A percentile compares a stretch with the other conserved stretches of the same genome.
phyloP scores from a whole-genome alignment of 2,113 vertebrate genomes.

The Prietella phreatophila region DNA sequence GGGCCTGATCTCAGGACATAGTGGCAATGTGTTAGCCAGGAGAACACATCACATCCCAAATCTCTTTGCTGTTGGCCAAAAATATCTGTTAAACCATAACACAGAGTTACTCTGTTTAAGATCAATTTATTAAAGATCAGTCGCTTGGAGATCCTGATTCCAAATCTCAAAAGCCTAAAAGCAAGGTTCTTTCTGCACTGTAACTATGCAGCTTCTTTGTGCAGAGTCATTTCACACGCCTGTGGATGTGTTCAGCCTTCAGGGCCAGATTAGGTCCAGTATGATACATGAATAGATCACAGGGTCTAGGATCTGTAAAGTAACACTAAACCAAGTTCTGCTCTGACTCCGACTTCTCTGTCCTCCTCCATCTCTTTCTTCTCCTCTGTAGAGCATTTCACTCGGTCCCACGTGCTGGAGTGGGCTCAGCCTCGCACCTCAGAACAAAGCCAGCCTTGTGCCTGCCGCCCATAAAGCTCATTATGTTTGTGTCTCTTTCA shows the following conservation, averaged over 20 bases:
- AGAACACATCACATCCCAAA: neutral
- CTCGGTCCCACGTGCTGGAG: neutral
- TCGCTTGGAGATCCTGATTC: neutral
- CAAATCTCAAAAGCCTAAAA: neutral
- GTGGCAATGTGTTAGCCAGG: neutral
- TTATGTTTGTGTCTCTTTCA: slow-evolving; percentile 38
- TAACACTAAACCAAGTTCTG: slow-evolving; percentile 14
- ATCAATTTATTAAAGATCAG: neutral
- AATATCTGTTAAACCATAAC: neutral
- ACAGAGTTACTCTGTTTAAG: neutral
- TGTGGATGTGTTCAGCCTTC: slow-evolving; percentile 25
- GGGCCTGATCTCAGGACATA: neutral
- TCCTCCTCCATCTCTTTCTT: slow-evolving; percentile 21
- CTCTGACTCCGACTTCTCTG: slow-evolving; percentile 18
- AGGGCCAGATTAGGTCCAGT: slow-evolving; percentile 21
- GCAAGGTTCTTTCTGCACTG: neutral
- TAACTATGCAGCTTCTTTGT: neutral
- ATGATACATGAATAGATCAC: slow-evolving; percentile 35
- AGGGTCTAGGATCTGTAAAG: slow-evolving; percentile 35
- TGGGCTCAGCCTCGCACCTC: slow-evolving; percentile 34
- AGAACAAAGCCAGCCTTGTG: slow-evolving; percentile 57
- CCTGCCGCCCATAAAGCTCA: slow-evolving; percentile 37
- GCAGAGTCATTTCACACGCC: neutral
- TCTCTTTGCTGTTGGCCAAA: too few relatives aligned
- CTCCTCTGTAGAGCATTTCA: slow-evolving; percentile 10